phyloP scores from a whole-genome alignment of 1,140 invertebrate genomes.

The Hermetia illucens region DNA sequence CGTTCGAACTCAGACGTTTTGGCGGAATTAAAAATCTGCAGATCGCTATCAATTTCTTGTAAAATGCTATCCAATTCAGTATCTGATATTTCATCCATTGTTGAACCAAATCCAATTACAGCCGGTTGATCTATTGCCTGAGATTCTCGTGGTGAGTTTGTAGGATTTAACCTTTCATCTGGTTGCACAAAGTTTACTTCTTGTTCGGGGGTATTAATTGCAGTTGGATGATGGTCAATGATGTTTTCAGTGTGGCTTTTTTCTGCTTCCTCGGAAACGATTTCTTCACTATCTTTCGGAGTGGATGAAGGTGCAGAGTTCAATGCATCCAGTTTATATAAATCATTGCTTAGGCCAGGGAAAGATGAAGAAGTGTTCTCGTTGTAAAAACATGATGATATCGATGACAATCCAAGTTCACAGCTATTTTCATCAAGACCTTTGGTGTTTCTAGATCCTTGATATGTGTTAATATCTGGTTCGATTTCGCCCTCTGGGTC shows the following conservation, averaged over 20 bases:
- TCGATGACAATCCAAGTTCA: neutral
- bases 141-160: too few relatives aligned
- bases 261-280: neutral
- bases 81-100: conserved; percentile 30
- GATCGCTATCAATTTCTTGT: conserved; percentile 25
- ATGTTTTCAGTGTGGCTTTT: too few relatives aligned
- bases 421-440: neutral
- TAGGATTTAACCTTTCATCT: too few relatives aligned
- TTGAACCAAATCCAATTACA: conserved; percentile 26
- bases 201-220: too few relatives aligned
- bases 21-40: neutral
- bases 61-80: conserved; percentile 29
- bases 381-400: conserved; percentile 1
- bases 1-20: conserved; percentile 8
- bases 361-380: neutral
- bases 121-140: too few relatives aligned
- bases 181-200: too few relatives aligned
- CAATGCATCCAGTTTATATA: conserved; percentile 17
- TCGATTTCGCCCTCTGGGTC: too few relatives aligned
- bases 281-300: neutral
- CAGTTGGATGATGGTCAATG: too few relatives aligned
- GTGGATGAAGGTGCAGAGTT: neutral
- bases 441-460: too few relatives aligned
- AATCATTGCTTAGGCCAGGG: conserved; percentile 15
- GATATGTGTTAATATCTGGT: too few relatives aligned